phyloP scores from a whole-genome alignment of 2,888 invertebrate species.

The Drosophila anomelani region DNA sequence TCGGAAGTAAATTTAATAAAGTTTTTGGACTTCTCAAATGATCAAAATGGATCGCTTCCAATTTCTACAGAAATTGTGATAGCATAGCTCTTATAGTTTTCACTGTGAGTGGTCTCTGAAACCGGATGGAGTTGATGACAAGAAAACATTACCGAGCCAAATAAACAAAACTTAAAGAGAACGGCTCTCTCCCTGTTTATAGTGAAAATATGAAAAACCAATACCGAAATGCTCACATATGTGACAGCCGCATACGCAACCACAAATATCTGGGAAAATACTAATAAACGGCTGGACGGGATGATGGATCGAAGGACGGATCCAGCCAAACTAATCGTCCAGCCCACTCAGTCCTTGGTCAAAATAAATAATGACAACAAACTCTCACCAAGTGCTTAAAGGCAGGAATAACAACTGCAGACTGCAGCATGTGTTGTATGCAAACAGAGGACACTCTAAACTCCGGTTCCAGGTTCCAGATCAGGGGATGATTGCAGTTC shows the following conservation, averaged over 20 bases:
- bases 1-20: not conserved
- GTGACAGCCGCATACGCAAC: conserved; percentile 28
- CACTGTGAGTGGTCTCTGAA: conserved; percentile 51
- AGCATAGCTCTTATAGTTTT: conserved; percentile 43
- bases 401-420: conserved; percentile 67
- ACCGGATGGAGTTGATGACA: conserved; percentile 55
- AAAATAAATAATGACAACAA: conserved; percentile 77
- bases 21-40: not conserved
- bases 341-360: conserved; percentile 52
- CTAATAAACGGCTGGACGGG: conserved; percentile 53
- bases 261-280: conserved; percentile 39
- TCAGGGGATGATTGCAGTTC: conserved; percentile 56
- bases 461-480: conserved; percentile 30
- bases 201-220: conserved; percentile 53
- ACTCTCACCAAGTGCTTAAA: conserved; percentile 76
- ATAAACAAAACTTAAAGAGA: conserved; percentile 57
- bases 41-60: not conserved
- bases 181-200: conserved; percentile 18
- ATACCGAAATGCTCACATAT: conserved; percentile 44
- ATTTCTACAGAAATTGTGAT: not conserved
- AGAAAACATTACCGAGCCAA: conserved; percentile 43
- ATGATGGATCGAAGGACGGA: conserved; percentile 33
- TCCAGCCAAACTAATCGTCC: conserved; percentile 20
- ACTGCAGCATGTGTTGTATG: conserved; percentile 68
- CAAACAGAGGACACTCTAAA: conserved; percentile 41